Evolutionary conservation across 92 coral and sea anemone genomes (phyloP), one percentile per base, ranked within the genome.

Genomic region (Virgularia gustaviana): DNA sequence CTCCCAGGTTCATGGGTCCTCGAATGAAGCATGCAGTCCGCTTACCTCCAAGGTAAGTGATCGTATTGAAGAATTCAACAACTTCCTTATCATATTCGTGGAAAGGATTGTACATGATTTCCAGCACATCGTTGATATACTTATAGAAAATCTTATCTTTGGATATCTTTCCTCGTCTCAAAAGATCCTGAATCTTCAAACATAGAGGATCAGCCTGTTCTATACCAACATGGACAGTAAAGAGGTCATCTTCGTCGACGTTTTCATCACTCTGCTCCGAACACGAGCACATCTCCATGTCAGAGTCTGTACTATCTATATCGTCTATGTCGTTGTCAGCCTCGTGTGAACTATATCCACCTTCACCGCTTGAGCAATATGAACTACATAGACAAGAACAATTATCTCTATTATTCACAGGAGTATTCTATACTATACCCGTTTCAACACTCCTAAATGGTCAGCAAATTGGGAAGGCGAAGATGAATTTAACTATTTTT

Each of bases 121-220:
- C 42, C 33, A 78, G 70, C 24, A 59, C 77, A 67, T 85, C 90
- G 37, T 13, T 58, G 3, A 81, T 23, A 27, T 81, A 85, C 45
- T 65, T 85, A 49, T 81, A 72, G 4, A 84, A 79, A 13, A 79
- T 79, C 41, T 71, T 85, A 28, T 81, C 84, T 41, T 65, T 81
- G 22, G 83, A 54, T 0, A 85, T 76, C 44, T 81, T 81, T 71
- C 89, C 86, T 70, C 77, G 37, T 24, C 43, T 45, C 1, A 76
- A 15, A 23, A 85, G 83, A 11, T 85, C 89, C 0, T 85, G 65
- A 2, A 85, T 32, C 20, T 85, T 85, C 4, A 66, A 32, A 45
- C 83, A 81, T 4, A 85, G 11, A 2, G 77, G 76, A 35, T 81
- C 86, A 3, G 81, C 86, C 29, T 81, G 29, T 32, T 81, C 84